A percentile compares a stretch with the other conserved stretches of the same genome.
Conservation (phyloP, 2,888 invertebrate species). For the Scaptomyza parva region DNA sequence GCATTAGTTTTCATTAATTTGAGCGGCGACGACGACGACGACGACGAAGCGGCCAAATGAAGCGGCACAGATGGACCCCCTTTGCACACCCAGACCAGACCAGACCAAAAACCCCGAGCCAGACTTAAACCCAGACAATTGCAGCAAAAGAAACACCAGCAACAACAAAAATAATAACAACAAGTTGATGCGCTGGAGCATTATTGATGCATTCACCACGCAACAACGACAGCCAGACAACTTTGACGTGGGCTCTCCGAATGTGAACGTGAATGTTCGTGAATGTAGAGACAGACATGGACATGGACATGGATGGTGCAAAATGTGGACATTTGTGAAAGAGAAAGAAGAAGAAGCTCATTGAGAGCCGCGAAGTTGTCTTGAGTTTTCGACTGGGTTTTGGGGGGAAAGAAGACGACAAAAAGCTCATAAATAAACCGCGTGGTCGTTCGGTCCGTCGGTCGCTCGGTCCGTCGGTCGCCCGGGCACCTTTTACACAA, state of each 20-base stretch:
- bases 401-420: slow-evolving; percentile 4
- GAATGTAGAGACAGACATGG: background rate
- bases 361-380: slow-evolving; percentile 36
- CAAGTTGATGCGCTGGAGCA: slow-evolving; percentile 68
- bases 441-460: slow-evolving; percentile 19
- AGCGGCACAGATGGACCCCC: slow-evolving; percentile 72
- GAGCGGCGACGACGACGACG: slow-evolving; percentile 63
- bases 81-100: slow-evolving; percentile 4
- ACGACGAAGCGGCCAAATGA: slow-evolving; percentile 59
- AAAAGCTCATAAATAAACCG: slow-evolving; percentile 75
- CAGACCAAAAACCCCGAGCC: no score
- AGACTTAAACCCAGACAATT: slow-evolving; percentile 59
- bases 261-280: slow-evolving; percentile 11
- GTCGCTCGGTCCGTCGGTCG: slow-evolving; percentile 26
- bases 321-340: slow-evolving; percentile 3
- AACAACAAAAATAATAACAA: slow-evolving; percentile 22
- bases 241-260: slow-evolving; percentile 64
- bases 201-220: slow-evolving; percentile 77
- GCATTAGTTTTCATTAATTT: slow-evolving; percentile 81
- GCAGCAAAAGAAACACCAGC: slow-evolving; percentile 39
- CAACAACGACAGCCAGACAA: slow-evolving; percentile 72
- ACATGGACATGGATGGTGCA: slow-evolving; percentile 4
- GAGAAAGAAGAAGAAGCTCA: slow-evolving; percentile 44
- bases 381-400: background rate
- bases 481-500: slow-evolving; percentile 64